Percentiles rank a stretch among this genome's conserved stretches.
Conservation (phyloP, 2,797 vertebrate genomes). For the Brachyalestes nurse region DNA sequence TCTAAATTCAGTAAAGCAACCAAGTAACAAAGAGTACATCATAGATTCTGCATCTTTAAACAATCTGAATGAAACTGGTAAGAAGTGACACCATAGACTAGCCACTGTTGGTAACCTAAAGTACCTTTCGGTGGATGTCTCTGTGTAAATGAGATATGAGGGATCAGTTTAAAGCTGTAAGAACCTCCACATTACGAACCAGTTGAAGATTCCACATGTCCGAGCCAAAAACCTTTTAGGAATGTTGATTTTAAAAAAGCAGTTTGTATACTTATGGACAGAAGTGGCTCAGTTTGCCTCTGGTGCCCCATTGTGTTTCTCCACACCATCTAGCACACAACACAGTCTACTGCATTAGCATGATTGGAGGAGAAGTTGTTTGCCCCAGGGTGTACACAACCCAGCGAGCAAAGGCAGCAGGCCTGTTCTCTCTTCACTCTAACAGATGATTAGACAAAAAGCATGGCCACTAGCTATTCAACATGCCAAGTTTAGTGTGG, state of each 20-base stretch:
- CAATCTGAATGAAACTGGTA: background rate
- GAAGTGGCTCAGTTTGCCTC: slow-evolving; percentile 10
- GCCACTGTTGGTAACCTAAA: background rate
- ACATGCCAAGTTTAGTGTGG: slow-evolving; percentile 41
- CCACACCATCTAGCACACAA: slow-evolving; percentile 19
- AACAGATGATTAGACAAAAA: slow-evolving; percentile 41
- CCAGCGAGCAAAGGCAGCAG: background rate
- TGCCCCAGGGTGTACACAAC: slow-evolving; percentile 30
- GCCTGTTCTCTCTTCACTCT: slow-evolving; percentile 32
- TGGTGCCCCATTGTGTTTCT: slow-evolving; percentile 23
- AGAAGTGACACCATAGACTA: background rate
- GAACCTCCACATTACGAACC: too few species aligned
- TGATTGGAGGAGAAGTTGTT: slow-evolving; percentile 42
- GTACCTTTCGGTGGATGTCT: background rate
- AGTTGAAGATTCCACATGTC: background rate
- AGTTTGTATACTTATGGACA: slow-evolving; percentile 22
- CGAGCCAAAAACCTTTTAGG: background rate
- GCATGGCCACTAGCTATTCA: slow-evolving; percentile 25
- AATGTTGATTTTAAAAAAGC: background rate
- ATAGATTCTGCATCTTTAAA: background rate
- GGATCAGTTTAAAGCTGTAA: too few species aligned
- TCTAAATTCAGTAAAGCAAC: too few species aligned
- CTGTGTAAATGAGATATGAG: background rate
- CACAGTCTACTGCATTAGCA: slow-evolving; percentile 35
- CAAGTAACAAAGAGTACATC: too few species aligned